phyloP scores from a whole-genome alignment of 35 echinoderm and acorn worm species.

The Hemicentrotus pulcherrimus region DNA sequence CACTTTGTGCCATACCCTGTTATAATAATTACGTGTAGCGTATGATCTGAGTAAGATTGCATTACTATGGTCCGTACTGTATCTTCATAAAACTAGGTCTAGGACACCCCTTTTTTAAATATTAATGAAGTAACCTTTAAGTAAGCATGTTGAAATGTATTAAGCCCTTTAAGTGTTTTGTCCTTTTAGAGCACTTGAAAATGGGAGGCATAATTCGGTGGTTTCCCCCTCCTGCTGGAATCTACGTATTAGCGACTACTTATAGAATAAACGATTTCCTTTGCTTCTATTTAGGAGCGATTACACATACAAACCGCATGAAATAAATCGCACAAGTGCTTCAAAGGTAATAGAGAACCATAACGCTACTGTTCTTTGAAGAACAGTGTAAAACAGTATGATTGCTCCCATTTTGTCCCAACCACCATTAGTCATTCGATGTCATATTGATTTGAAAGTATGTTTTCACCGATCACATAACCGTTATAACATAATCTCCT shows the following conservation, averaged over 20 bases:
- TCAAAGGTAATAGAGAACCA: background rate
- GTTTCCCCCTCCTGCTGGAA: slow-evolving; percentile 7
- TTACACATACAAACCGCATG: slow-evolving; percentile 10
- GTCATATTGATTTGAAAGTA: background rate
- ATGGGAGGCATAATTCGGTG: background rate
- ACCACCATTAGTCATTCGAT: background rate
- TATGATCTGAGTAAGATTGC: no score
- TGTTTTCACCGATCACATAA: background rate
- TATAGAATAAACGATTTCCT: slow-evolving; percentile 6
- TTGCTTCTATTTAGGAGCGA: background rate
- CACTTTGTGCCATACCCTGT: no score
- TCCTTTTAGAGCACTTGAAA: background rate
- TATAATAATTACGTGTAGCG: no score
- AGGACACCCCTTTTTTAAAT: no score
- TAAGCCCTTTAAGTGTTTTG: background rate
- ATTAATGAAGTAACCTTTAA: no score
- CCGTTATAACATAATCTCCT: background rate
- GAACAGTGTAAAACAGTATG: background rate
- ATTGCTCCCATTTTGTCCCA: background rate
- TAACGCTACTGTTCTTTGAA: background rate
- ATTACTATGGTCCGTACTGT: no score
- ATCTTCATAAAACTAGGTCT: no score
- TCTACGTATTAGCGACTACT: background rate
- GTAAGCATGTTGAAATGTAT: no score
- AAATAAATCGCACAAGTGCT: background rate